These are phyloP conservation scores for Actinia tenebrosa DNA, from an alignment of 64 coral and sea anemone species.

Conservation along the genomic window DNA sequence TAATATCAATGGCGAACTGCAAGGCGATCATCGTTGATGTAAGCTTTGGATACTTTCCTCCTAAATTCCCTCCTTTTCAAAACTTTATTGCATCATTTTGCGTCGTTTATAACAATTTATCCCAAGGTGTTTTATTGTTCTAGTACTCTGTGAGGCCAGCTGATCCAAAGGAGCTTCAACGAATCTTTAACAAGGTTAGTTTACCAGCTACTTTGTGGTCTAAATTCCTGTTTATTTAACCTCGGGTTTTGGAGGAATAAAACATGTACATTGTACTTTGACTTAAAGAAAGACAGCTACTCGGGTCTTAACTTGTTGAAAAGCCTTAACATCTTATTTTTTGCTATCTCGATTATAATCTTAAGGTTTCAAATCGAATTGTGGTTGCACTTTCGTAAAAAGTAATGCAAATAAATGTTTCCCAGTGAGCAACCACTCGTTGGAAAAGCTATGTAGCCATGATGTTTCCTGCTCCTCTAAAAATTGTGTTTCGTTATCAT, in stretches of 20 bases:
- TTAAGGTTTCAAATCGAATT: neutral
- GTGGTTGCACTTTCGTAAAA: neutral
- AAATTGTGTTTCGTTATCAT: neutral
- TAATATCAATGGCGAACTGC: constrained; percentile 6
- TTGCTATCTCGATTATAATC: neutral
- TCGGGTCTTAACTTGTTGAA: neutral
- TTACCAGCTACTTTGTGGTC: neutral
- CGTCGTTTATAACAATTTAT: neutral
- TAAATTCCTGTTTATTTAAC: neutral
- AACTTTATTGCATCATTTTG: neutral
- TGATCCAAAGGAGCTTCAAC: constrained; percentile 55
- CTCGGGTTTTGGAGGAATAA: neutral
- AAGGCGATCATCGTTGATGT: constrained; percentile 4
- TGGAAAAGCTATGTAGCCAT: neutral
- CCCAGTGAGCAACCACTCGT: too few relatives aligned
- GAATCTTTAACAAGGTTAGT: constrained; percentile 80
- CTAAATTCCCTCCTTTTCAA: neutral
- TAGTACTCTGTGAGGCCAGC: constrained; percentile 83
- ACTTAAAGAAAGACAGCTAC: neutral
- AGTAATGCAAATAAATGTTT: neutral
- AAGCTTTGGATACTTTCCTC: neutral
- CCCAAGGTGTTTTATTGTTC: neutral
- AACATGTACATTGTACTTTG: neutral
- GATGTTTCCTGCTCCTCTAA: neutral
- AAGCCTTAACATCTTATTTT: neutral